Conservation (phyloP, 2,888 invertebrate species). For the Xylota sylvarum region DNA sequence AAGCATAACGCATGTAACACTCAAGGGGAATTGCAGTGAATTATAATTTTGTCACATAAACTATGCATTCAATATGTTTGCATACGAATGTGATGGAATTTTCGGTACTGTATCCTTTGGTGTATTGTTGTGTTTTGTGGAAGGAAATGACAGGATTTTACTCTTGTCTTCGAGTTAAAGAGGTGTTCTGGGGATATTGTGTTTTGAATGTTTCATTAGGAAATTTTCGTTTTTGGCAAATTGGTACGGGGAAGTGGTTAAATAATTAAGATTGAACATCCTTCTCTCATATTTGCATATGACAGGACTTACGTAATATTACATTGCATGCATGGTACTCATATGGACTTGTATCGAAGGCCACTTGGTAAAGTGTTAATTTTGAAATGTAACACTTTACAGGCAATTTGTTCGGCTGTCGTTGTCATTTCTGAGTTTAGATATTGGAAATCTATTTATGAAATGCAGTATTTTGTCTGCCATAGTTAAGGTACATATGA, state of each 20-base stretch:
- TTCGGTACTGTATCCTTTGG: neutral
- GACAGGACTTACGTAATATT: slow-evolving; percentile 13
- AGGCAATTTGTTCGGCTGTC: neutral
- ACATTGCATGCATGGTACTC: neutral
- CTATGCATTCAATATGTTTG: slow-evolving; percentile 66
- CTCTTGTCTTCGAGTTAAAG: slow-evolving; percentile 12
- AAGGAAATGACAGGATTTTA: slow-evolving; percentile 21
- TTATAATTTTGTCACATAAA: slow-evolving; percentile 72
- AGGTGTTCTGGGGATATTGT: slow-evolving; percentile 26
- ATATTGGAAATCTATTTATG: neutral
- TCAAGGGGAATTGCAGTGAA: slow-evolving; percentile 48
- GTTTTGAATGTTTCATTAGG: slow-evolving; percentile 54
- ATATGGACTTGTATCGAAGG: neutral
- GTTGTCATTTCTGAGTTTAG: neutral
- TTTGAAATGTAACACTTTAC: slow-evolving; percentile 23
- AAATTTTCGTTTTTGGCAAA: slow-evolving; percentile 7
- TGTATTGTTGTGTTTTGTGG: neutral
- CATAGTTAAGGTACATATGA: no score
- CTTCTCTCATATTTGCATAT: slow-evolving; percentile 18
- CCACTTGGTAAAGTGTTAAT: slow-evolving; percentile 37
- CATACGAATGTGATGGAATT: slow-evolving; percentile 22
- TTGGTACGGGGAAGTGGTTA: slow-evolving; percentile 7
- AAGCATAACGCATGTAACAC: slow-evolving; percentile 43
- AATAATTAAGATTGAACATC: slow-evolving; percentile 35
- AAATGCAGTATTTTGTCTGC: no score